A percentile compares a stretch with the other conserved stretches of the same genome.
Conservation (phyloP, 2,797 vertebrate genomes). For the Natrix natrix region DNA sequence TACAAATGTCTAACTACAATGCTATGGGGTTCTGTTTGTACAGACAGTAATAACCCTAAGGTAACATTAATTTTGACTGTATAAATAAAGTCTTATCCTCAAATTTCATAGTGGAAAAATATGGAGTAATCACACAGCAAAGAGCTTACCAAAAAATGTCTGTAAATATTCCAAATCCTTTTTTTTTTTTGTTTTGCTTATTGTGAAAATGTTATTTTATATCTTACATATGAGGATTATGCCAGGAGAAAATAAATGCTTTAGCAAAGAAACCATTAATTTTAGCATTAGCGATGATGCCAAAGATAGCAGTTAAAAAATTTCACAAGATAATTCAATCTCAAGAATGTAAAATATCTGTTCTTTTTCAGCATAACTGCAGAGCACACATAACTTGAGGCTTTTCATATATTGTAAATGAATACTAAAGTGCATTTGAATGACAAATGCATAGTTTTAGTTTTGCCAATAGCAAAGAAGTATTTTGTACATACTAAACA, state of each 20-base stretch:
- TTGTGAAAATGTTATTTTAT: background rate
- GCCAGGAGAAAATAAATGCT: conserved; percentile 14
- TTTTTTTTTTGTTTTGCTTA: background rate
- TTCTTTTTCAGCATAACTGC: conserved; percentile 40
- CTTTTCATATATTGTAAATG: conserved; percentile 5
- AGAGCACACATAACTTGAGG: conserved; percentile 30
- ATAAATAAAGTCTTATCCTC: background rate
- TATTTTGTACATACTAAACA: background rate
- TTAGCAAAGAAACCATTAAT: conserved; percentile 23
- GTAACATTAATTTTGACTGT: background rate
- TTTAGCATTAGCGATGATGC: conserved; percentile 21
- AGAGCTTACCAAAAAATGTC: background rate
- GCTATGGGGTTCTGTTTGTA: background rate
- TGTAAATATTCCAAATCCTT: background rate
- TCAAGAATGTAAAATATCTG: conserved; percentile 30
- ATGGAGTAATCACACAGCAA: background rate
- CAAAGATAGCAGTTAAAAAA: conserved; percentile 26
- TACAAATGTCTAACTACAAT: background rate
- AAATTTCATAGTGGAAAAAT: background rate
- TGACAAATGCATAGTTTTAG: background rate
- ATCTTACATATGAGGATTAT: background rate
- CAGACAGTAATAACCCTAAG: background rate
- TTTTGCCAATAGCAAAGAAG: background rate
- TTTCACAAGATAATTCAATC: conserved; percentile 44
- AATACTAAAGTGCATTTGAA: background rate